Conservation (phyloP, 64 coral and sea anemone species). For the Montipora efflorescens region DNA sequence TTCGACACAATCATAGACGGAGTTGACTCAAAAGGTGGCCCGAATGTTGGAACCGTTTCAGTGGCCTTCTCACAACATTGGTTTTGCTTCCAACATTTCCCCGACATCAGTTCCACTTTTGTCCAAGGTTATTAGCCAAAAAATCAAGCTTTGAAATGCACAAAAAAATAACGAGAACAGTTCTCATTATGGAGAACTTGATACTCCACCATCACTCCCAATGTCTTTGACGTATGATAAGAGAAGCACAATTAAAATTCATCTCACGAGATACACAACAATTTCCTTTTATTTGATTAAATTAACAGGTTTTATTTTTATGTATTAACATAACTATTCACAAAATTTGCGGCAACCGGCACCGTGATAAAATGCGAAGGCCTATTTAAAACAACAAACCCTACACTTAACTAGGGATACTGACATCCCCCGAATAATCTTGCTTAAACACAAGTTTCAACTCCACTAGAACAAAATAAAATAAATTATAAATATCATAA, state of each 20-base stretch:
- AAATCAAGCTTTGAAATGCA: too few relatives aligned
- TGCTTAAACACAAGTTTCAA: background rate
- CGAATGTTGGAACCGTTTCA: too few relatives aligned
- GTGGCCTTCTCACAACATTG: too few relatives aligned
- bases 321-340: background rate
- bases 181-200: too few relatives aligned
- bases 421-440: background rate
- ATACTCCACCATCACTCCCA: too few relatives aligned
- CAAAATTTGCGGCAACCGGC: conserved; percentile 22
- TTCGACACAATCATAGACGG: too few relatives aligned
- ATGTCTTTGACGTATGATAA: background rate
- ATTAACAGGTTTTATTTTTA: background rate
- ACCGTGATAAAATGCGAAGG: background rate
- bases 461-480: conserved; percentile 1
- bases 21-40: too few relatives aligned
- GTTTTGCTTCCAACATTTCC: too few relatives aligned
- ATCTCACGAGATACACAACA: background rate
- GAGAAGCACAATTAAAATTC: background rate
- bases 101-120: too few relatives aligned
- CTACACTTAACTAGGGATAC: background rate
- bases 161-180: too few relatives aligned
- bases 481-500: conserved; percentile 32
- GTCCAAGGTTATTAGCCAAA: too few relatives aligned
- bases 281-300: background rate
- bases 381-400: conserved; percentile 34